Evolutionary conservation across 2,113 vertebrate species (phyloP).

Genomic region (Myxocyprinus asiaticus): DNA sequence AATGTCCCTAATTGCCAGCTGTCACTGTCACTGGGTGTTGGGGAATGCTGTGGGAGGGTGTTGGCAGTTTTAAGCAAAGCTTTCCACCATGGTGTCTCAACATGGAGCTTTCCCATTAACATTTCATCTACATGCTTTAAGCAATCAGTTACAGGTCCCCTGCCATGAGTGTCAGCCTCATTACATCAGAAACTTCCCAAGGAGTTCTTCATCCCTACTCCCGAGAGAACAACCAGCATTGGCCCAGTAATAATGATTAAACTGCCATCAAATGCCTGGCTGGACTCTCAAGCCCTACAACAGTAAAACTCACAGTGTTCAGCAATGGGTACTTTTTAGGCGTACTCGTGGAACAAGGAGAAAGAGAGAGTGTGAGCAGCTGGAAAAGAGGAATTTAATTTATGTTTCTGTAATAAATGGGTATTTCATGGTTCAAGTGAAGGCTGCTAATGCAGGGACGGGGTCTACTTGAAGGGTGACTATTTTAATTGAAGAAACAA

Average conservation of each 20-base stretch:
- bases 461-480: conserved; percentile 32
- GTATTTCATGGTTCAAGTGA: conserved; percentile 51
- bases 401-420: conserved; percentile 29
- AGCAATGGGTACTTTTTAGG: conserved; percentile 16
- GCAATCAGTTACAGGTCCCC: conserved; percentile 49
- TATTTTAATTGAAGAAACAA: conserved; percentile 47
- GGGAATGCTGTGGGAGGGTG: neutral
- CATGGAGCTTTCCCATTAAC: conserved; percentile 43
- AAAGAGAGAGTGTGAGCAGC: neutral
- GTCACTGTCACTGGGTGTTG: neutral
- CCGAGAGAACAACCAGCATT: conserved; percentile 59
- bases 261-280: conserved; percentile 66
- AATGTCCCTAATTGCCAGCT: conserved; percentile 31
- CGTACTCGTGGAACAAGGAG: conserved; percentile 11
- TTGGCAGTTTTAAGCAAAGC: conserved; percentile 31
- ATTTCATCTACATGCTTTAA: conserved; percentile 55
- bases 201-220: conserved; percentile 58
- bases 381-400: conserved; percentile 18
- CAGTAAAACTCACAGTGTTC: conserved; percentile 32
- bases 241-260: conserved; percentile 67
- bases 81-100: conserved; percentile 4
- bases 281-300: conserved; percentile 61
- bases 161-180: conserved; percentile 64
- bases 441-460: conserved; percentile 29
- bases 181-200: conserved; percentile 62